Percentiles rank a stretch among this genome's conserved stretches.
Evolutionary conservation across 1,140 invertebrate species (phyloP).

Genomic region (Galleria mellonella): DNA sequence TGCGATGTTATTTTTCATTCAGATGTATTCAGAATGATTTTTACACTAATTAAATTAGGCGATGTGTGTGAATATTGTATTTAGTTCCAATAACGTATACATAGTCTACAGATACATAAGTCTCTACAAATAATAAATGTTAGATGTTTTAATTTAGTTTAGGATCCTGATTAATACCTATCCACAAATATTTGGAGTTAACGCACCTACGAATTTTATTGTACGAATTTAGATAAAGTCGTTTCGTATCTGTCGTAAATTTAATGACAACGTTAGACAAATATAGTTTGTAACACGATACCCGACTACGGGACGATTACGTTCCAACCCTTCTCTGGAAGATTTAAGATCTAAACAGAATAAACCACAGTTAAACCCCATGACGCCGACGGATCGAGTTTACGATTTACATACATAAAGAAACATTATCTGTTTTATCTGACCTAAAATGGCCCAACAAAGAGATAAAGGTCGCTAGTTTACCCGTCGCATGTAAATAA

Average conservation of each 20-base stretch:
- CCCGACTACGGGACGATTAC: neutral
- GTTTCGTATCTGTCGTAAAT: constrained; percentile 6
- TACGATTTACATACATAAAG: constrained; percentile 61
- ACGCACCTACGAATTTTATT: neutral
- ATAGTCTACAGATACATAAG: too few species aligned
- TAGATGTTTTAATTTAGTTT: too few species aligned
- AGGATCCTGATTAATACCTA: too few species aligned
- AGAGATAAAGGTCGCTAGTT: constrained; percentile 64
- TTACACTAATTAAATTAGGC: too few species aligned
- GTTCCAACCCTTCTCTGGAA: constrained; percentile 5
- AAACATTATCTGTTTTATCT: constrained; percentile 68
- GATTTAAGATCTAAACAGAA: constrained; percentile 15
- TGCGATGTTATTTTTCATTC: too few species aligned
- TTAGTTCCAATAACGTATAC: too few species aligned
- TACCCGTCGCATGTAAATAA: constrained; percentile 60
- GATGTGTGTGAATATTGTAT: too few species aligned
- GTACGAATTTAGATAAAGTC: constrained; percentile 1
- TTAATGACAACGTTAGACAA: constrained; percentile 3
- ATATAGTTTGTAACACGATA: constrained; percentile 4
- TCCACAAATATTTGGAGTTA: too few species aligned
- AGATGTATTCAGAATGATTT: too few species aligned
- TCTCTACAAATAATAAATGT: too few species aligned
- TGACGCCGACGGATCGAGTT: constrained; percentile 38
- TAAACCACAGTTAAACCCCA: constrained; percentile 26
- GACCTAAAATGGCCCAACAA: constrained; percentile 58